These are phyloP conservation scores for Ectropis grisescens DNA, from an alignment of 1,140 invertebrate species.

Conservation along the genomic window DNA sequence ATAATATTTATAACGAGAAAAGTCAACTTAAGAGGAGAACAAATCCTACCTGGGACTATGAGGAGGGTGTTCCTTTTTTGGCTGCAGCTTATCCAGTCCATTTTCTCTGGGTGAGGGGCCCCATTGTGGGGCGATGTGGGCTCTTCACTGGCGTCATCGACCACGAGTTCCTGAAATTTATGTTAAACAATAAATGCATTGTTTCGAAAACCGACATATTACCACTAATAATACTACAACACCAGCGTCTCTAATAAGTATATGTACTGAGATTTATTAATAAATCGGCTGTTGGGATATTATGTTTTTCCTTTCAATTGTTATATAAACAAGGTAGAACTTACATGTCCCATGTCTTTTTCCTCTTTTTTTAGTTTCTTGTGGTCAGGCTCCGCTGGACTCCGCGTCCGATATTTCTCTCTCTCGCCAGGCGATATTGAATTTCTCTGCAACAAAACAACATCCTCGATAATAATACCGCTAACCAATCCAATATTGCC, in stretches of 20 bases:
- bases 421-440: conserved; percentile 90
- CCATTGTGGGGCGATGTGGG: conserved; percentile 82
- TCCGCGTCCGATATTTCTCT: conserved; percentile 85
- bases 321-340: no score
- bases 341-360: conserved; percentile 84
- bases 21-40: no score
- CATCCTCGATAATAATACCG: conserved; percentile 14
- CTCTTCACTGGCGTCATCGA: conserved; percentile 91
- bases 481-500: conserved; percentile 13
- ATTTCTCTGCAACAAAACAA: conserved; percentile 80
- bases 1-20: no score
- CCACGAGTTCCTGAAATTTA: conserved; percentile 92
- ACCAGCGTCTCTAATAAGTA: no score
- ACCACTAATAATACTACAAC: no score
- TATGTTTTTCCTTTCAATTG: no score
- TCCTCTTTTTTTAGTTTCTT: conserved; percentile 85
- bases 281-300: no score
- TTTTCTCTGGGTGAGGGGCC: conserved; percentile 87
- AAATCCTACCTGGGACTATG: conserved; percentile 67
- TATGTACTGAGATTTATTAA: no score
- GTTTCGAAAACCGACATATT: conserved; percentile 83
- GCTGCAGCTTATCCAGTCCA: conserved; percentile 71
- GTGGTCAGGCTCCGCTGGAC: conserved; percentile 76
- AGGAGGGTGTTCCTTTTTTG: conserved; percentile 67
- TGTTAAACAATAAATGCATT: conserved; percentile 4